Conservation (phyloP, 1,140 invertebrate species). For the Drosophila mayri region DNA sequence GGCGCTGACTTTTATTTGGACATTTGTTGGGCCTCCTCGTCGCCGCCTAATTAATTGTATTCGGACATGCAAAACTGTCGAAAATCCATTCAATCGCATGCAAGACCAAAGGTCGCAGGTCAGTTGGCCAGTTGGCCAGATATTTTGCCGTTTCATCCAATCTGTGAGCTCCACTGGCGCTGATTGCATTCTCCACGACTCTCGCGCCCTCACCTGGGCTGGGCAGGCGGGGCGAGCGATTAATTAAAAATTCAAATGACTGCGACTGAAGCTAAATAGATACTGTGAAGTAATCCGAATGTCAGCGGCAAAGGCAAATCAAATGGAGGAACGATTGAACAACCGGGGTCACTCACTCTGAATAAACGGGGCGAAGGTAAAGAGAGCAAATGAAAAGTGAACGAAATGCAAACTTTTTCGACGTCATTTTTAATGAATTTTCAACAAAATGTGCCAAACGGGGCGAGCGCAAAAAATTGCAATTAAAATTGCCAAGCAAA, state of each 20-base stretch:
- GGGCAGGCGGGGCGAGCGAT: slow-evolving; percentile 44
- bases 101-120: slow-evolving; percentile 36
- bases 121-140: slow-evolving; percentile 13
- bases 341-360: slow-evolving; percentile 39
- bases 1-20: slow-evolving; percentile 69
- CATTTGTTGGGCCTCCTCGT: slow-evolving; percentile 55
- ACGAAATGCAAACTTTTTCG: slow-evolving; percentile 70
- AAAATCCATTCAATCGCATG: slow-evolving; percentile 46
- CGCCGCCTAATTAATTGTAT: slow-evolving; percentile 73
- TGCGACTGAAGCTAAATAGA: slow-evolving; percentile 76
- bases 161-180: slow-evolving; percentile 7
- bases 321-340: slow-evolving; percentile 60
- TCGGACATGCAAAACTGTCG: slow-evolving; percentile 72
- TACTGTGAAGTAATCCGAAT: slow-evolving; percentile 70
- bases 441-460: slow-evolving; percentile 79
- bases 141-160: slow-evolving; percentile 27
- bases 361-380: slow-evolving; percentile 38
- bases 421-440: slow-evolving; percentile 80
- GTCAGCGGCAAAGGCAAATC: slow-evolving; percentile 48
- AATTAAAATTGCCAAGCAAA: slow-evolving; percentile 72
- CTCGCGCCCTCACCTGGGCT: slow-evolving; percentile 32
- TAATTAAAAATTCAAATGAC: slow-evolving; percentile 79
- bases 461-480: slow-evolving; percentile 63
- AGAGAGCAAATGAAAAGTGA: slow-evolving; percentile 32
- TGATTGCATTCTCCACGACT: slow-evolving; percentile 51